Evolutionary conservation across 2,113 vertebrate genomes (phyloP).

Genomic region (Pao palembangensis): DNA sequence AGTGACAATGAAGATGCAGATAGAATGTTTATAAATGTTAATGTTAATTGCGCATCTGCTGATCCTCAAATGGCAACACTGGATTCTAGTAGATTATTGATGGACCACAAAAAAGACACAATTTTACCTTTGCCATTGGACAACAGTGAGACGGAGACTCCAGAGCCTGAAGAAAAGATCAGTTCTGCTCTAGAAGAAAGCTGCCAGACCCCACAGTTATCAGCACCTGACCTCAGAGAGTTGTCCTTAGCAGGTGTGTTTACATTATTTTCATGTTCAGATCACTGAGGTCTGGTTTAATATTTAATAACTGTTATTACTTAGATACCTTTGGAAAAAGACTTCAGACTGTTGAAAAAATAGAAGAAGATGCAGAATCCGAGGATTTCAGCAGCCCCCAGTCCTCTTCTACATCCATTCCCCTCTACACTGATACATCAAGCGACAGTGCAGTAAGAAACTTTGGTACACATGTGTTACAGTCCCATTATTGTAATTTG

Average conservation of each 20-base stretch:
- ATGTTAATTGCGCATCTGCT: background rate
- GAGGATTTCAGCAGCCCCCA: constrained; percentile 36
- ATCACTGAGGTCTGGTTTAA: background rate
- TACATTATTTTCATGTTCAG: background rate
- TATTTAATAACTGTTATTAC: constrained; percentile 4
- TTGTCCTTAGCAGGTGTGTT: constrained; percentile 67
- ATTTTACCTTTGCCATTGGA: constrained; percentile 44
- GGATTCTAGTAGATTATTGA: no score
- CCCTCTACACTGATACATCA: constrained; percentile 41
- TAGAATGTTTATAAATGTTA: background rate
- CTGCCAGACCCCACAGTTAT: constrained; percentile 58
- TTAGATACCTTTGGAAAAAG: constrained; percentile 60
- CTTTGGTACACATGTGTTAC: constrained; percentile 59
- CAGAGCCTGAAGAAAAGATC: constrained; percentile 19
- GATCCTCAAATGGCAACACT: constrained; percentile 4
- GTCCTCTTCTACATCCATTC: constrained; percentile 53
- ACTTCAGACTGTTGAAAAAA: constrained; percentile 45
- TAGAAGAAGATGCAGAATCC: constrained; percentile 42
- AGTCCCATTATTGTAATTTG: background rate
- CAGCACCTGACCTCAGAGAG: constrained; percentile 47
- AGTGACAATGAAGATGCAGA: constrained; percentile 25
- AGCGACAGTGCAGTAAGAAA: constrained; percentile 39
- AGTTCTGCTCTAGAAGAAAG: constrained; percentile 11
- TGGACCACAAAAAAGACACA: constrained; percentile 35
- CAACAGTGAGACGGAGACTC: constrained; percentile 24